These are phyloP conservation scores for Andrena camellia DNA, from an alignment of 2,888 invertebrate species.

Conservation along the genomic window DNA sequence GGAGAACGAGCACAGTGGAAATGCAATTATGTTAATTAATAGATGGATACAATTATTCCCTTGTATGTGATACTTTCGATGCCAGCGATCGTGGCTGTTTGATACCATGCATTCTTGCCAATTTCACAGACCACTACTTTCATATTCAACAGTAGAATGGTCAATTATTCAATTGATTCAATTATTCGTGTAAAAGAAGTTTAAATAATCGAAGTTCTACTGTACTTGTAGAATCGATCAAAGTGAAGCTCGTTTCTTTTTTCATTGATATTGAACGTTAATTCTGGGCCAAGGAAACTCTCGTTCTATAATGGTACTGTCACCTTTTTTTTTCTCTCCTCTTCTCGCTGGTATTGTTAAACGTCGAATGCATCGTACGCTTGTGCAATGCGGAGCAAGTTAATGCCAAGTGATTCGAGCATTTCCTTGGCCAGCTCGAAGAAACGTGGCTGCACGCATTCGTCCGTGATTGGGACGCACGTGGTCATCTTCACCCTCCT, in stretches of 20 bases:
- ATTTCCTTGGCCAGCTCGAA: conserved; percentile 20
- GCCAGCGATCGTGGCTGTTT: too few species aligned
- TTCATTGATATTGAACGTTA: not conserved
- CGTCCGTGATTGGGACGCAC: conserved; percentile 49
- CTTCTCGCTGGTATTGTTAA: not conserved
- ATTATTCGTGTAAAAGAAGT: not conserved
- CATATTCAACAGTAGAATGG: too few species aligned
- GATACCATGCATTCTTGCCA: too few species aligned
- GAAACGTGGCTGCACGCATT: conserved; percentile 5
- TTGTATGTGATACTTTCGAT: too few species aligned
- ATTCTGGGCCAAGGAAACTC: conserved; percentile 4
- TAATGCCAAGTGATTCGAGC: not conserved
- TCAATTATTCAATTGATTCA: not conserved
- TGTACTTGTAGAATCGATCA: not conserved
- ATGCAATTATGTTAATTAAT: too few species aligned
- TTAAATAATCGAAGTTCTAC: not conserved
- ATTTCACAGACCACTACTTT: too few species aligned
- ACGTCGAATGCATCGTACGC: not conserved
- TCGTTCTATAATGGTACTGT: not conserved
- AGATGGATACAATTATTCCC: too few species aligned
- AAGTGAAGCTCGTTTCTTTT: not conserved
- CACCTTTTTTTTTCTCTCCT: not conserved
- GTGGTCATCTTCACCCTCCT: conserved; percentile 53
- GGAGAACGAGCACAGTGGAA: not conserved
- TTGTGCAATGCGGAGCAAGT: conserved; percentile 23